Base-by-base conservation (phyloP, 2,797 vertebrate genomes). In the Coregonus ussuriensis region DNA sequence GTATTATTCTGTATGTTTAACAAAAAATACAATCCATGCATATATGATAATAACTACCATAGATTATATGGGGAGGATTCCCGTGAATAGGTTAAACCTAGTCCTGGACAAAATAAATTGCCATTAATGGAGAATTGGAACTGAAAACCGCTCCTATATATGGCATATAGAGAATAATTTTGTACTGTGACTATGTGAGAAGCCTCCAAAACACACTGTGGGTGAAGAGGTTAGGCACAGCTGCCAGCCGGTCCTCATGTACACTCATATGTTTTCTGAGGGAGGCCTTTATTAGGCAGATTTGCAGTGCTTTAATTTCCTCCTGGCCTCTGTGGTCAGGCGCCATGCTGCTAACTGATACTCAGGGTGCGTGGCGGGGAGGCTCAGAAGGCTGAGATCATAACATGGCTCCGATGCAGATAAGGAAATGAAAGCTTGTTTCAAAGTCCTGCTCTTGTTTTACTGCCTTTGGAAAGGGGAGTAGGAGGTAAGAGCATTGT, bases 351-450 rank as follows among this genome's bases (percentile, higher is more conserved):
- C 85, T 79, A 59, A 76, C 62, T 62, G 53, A 76, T 69, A 79
- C 81, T 66, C 78, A 78, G 1, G 72, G 37, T 72, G 53, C 79
- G 77, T 81, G 77, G 33, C 71, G 71, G 66, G 79, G 63, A 76
- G 72, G 62, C 29, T 51, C 25, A 79, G 76, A 79, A 77, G 25
- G 25, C 25, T 25, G 25, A 25, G 25, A 25, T 25, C 25, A 25
- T 25, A 25, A 25, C 25, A 25, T 25, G 76, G 25, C 76, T 72
- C 62, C 73, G 69, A 79, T 82, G 81, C 69, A 78, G 76, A 87
- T 82, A 86, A 89, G 62, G 54, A 76, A 68, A 82, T 85, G 51
- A 78, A 83, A 85, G 80, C 79, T 37, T 81, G 77, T 85, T 62
- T 83, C 71, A 84, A 86, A 88, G 78, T 74, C 47, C 75, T 72